Base-by-base conservation (phyloP, 2,888 invertebrate species). In the Cantharis rufa region DNA sequence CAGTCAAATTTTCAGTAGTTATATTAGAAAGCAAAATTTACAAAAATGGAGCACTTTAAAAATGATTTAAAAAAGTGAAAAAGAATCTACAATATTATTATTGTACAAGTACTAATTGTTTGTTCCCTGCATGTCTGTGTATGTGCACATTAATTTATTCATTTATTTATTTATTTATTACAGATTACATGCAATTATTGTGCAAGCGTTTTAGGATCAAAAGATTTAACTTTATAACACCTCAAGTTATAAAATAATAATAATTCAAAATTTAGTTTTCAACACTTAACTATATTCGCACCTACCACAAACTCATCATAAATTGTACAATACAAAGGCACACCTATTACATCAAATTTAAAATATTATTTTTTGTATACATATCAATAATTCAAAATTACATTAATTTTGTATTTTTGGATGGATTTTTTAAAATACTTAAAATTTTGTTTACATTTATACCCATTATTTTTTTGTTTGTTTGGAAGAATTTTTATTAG, bases 271-370 rank as follows among this genome's bases (percentile, higher is more conserved):
- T 64, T 64, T 32, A 32, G 32, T 32, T 64, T 18, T 64, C 21
- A 15, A 64, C 64, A 64, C 64, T 64, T 64, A 64, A 64, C 64
- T 64, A 64, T 64, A 64, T 16, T 21, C 64, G 64, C 64, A 64
- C 64, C 64, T 64, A 64, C 64, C 18, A 64, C 16, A 64, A 63
- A 61, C 66, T 68, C 48, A 77, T 74, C 21, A 77, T 71, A 71
- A 77, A 74, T 77, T 77, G 77, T 87, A 87, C 86, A 86, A 87
- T 87, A 85, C 84, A 86, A 87, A 87, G 87, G 87, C 87, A 87
- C 87, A 87, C 86, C 87, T 87, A 87, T 86, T 86, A 86, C 85
- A 85, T 84, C 84, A 82, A 82, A 78, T 76, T 74, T 66, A 76
- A 78, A 79, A 72, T 79, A 78, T 61, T 72, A 76, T 75, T 78